Evolutionary conservation across 1,140 invertebrate genomes (phyloP), one percentile per base, ranked within the genome.

Genomic region (Apis florea): DNA sequence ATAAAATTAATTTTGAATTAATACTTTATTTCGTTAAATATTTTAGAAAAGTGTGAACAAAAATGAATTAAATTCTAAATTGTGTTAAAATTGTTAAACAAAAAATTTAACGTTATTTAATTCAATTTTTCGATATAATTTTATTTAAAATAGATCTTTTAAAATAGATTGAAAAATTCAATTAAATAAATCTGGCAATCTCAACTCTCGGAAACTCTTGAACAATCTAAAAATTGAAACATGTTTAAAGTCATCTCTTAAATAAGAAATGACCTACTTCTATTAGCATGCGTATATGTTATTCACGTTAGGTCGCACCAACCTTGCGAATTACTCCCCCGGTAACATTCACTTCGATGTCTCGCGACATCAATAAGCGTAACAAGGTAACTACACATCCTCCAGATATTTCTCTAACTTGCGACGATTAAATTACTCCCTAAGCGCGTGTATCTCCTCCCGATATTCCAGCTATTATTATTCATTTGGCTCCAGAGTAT

Each of bases 401-500:
- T 47, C 26, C 21, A 64, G 49, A 40, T 49, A 21, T 24, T 21
- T 15, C 47, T 13, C 47, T n/a, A 63, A 51, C 49, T 24, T 24
- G 47, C n/a, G 11, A 76, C 49, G 54, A 76, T 66, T 26, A 40
- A 40, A 24, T 49, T 17, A 12, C 19, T 17, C 24, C 58, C 56
- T 24, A 59, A 59, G 24, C 47, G 5, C 17, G 3, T 17, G 13
- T n/a, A 24, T 11, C 21, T 51, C 40, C 17, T 17, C 13, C 40
- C n/a, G 2, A 19, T 2, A 13, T 1, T 17, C 26, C 19, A 13
- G 15, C 31, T 12, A 64, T 64, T 79, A 79, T 64, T 54, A 73
- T 79, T 79, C 69, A 47, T 71, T 63, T 26, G 26, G 10, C 15
- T 54, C 11, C 24, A 19, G 11, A 9, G n/a, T 47, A 79, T 64